A percentile compares a stretch with the other conserved stretches of the same genome.
Conservation (phyloP, 2,113 vertebrate genomes). For the Falco punctatus region DNA sequence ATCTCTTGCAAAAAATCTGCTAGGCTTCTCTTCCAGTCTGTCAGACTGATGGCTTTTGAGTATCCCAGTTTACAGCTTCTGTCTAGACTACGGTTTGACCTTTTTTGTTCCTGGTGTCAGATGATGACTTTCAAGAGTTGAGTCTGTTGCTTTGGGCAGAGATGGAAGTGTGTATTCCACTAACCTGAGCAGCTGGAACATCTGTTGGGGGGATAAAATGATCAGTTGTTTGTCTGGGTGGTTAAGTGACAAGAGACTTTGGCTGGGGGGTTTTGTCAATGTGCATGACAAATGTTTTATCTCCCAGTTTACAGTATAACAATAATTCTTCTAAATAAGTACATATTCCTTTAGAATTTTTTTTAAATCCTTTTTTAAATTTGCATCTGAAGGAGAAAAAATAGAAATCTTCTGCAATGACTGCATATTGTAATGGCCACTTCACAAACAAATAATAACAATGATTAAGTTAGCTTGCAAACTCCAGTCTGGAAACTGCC, state of each 20-base stretch:
- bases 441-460: not conserved
- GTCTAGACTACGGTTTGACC: constrained; percentile 65
- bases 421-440: not conserved
- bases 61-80: constrained; percentile 39
- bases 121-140: constrained; percentile 31
- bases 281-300: not conserved
- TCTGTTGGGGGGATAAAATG: not conserved
- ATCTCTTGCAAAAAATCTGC: not conserved
- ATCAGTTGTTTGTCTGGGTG: not conserved
- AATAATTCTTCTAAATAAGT: not conserved
- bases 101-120: constrained; percentile 54
- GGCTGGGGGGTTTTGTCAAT: not conserved
- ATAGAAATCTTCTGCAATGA: not conserved
- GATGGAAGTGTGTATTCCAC: not conserved
- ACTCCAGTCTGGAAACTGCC: not conserved
- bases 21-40: not conserved
- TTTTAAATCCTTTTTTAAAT: not conserved
- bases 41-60: constrained; percentile 12
- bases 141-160: constrained; percentile 7
- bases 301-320: not conserved
- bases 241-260: not conserved
- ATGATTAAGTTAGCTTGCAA: not conserved
- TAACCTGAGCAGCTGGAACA: constrained; percentile 44
- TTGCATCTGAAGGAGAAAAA: not conserved
- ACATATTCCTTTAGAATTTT: not conserved